Percentiles rank a stretch among this genome's conserved stretches.
These are phyloP conservation scores for Chaetodon trifascialis DNA, from an alignment of 2,113 vertebrate species.

Conservation along the genomic window DNA sequence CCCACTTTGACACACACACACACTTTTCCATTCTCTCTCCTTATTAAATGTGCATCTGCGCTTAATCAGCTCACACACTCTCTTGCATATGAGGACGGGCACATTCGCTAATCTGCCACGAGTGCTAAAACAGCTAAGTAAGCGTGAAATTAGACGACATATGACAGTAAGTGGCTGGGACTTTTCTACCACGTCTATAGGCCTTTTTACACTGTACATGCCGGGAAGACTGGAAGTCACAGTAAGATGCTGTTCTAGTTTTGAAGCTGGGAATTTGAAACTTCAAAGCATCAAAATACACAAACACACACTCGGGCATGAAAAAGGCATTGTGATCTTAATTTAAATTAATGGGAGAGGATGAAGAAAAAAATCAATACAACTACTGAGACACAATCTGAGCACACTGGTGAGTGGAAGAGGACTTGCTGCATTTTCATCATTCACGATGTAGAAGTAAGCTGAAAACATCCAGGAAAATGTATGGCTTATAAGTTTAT, in stretches of 20 bases:
- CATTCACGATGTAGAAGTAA: neutral
- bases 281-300: neutral
- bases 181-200: neutral
- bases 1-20: neutral
- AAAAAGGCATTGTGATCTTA: neutral
- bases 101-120: constrained; percentile 28
- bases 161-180: constrained; percentile 20
- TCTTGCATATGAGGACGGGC: constrained; percentile 1
- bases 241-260: neutral
- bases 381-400: neutral
- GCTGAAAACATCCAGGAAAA: neutral
- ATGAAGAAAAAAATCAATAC: neutral
- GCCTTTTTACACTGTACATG: neutral
- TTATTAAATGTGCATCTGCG: constrained; percentile 42
- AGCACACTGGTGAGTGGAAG: neutral
- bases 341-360: neutral
- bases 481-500: neutral
- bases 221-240: neutral
- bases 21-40: constrained; percentile 4
- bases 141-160: constrained; percentile 43
- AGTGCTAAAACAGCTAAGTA: constrained; percentile 49
- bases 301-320: neutral
- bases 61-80: constrained; percentile 51
- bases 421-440: neutral
- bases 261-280: neutral